Evolutionary conservation across 2,888 invertebrate species (phyloP).

Genomic region (Drosophila neotestacea): DNA sequence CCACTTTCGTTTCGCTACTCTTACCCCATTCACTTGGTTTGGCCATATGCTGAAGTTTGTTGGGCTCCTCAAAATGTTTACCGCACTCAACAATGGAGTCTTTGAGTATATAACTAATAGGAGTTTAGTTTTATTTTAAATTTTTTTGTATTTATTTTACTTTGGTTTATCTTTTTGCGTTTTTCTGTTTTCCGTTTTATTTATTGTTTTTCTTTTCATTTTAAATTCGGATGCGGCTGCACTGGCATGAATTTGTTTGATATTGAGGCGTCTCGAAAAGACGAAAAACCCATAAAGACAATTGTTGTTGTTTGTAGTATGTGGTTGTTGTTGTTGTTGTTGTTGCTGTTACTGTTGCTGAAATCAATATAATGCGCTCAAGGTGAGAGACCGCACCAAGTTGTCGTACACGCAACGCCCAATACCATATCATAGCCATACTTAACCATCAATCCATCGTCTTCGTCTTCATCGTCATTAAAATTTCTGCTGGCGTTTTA

Average conservation of each 20-base stretch:
- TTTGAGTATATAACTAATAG: constrained; percentile 42
- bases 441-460: neutral
- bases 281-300: constrained; percentile 49
- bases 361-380: constrained; percentile 72
- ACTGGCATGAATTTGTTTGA: constrained; percentile 54
- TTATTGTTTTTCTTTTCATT: constrained; percentile 12
- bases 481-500: constrained; percentile 50
- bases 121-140: constrained; percentile 54
- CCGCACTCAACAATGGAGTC: constrained; percentile 27
- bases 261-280: constrained; percentile 34
- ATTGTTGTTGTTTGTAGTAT: constrained; percentile 19
- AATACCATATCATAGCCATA: constrained; percentile 7
- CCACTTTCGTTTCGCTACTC: constrained; percentile 69
- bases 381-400: constrained; percentile 75
- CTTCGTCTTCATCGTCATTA: constrained; percentile 40
- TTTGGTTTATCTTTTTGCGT: no score
- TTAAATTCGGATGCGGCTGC: constrained; percentile 40
- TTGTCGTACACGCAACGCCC: constrained; percentile 66
- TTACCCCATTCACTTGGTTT: constrained; percentile 46
- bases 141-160: constrained; percentile 7
- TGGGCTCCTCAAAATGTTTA: constrained; percentile 23
- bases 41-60: constrained; percentile 28
- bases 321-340: constrained; percentile 23
- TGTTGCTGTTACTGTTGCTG: constrained; percentile 40
- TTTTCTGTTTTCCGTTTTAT: constrained; percentile 3